Percentiles rank a stretch among this genome's conserved stretches.
Evolutionary conservation across 2,797 vertebrate genomes (phyloP).

Genomic region (Manis crassicaudata): DNA sequence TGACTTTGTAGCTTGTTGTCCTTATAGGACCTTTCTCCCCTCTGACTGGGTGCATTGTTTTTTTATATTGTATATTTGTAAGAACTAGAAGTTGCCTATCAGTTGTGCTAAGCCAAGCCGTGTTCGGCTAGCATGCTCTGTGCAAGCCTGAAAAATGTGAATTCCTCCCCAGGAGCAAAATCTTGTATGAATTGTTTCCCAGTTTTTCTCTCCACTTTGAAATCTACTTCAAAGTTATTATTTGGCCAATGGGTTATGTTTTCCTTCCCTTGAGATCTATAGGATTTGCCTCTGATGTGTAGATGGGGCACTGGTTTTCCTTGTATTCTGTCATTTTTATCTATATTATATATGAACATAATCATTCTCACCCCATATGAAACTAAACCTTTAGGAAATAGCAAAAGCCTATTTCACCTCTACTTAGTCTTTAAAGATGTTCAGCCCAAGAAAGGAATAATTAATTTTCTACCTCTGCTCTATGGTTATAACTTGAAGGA

Average conservation of each 20-base stretch:
- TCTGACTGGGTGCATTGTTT: neutral
- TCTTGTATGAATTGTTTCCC: constrained; percentile 77
- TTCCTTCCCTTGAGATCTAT: constrained; percentile 77
- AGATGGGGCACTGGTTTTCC: constrained; percentile 70
- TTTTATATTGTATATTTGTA: neutral
- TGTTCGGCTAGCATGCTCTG: constrained; percentile 54
- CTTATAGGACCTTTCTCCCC: constrained; percentile 8
- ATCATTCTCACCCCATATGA: constrained; percentile 67
- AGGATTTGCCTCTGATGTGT: constrained; percentile 74
- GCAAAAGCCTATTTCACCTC: constrained; percentile 49
- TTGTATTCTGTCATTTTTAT: constrained; percentile 70
- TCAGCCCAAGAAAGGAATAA: constrained; percentile 30
- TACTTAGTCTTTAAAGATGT: constrained; percentile 49
- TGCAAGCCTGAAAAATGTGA: constrained; percentile 75
- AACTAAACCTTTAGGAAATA: constrained; percentile 67
- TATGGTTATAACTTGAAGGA: constrained; percentile 54
- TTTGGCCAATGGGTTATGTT: constrained; percentile 75
- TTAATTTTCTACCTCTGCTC: constrained; percentile 32
- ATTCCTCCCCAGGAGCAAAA: constrained; percentile 76
- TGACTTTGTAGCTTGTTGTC: constrained; percentile 32
- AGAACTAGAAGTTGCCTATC: constrained; percentile 45
- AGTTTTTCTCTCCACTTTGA: constrained; percentile 77
- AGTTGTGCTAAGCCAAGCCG: constrained; percentile 27
- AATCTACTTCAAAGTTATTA: constrained; percentile 79
- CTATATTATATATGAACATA: constrained; percentile 65